Base-by-base conservation (phyloP, 1,140 invertebrate genomes). In the Leptoteleia sp. region DNA sequence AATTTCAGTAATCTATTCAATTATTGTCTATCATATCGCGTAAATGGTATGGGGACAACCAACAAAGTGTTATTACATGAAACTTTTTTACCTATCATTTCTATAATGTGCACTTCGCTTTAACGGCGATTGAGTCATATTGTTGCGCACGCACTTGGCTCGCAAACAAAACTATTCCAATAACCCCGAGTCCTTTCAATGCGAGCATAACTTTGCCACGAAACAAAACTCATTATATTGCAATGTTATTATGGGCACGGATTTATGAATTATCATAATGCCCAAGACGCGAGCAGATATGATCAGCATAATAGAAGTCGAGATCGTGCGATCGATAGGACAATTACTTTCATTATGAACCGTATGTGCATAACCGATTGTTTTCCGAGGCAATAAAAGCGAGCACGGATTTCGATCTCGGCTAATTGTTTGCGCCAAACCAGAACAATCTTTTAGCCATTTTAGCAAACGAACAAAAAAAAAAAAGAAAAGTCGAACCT, bases 221-320 rank as follows among this genome's bases (percentile, higher is more conserved):
- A 62, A 40, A 64, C 22, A 40, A 48, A 40, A 50, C 25, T 47
- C 45, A 50, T 50, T 67, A 54, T 16, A 67, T 29, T 1, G 52
- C 43, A 42, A 70, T 29, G 45, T 50, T 57, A 38, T 59, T 59
- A 40, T 25, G 7, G 54, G 7, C 22, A 15, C n/a, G 12, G 31
- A 59, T 59, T 70, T 70, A 70, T 59, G 52, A 71, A 71, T 52
- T 71, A 71, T 61, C 55, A 42, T 59, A 68, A 59, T 70, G 35
- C 16, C 11, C 45, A 1, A 38, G 31, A 50, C 45, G 54, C 27
- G 12, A 48, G 12, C 9, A 71, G 67, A 71, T 71, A 43, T 15
- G 12, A 61, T 71, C 45, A 8, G 9, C 17, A 19, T 6, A 54
- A 11, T 40, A 17, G 37, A 45, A 47, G 29, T 52, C 17, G 45